Conservation (phyloP, 2,797 vertebrate species). For the Tiaroga cobitis region DNA sequence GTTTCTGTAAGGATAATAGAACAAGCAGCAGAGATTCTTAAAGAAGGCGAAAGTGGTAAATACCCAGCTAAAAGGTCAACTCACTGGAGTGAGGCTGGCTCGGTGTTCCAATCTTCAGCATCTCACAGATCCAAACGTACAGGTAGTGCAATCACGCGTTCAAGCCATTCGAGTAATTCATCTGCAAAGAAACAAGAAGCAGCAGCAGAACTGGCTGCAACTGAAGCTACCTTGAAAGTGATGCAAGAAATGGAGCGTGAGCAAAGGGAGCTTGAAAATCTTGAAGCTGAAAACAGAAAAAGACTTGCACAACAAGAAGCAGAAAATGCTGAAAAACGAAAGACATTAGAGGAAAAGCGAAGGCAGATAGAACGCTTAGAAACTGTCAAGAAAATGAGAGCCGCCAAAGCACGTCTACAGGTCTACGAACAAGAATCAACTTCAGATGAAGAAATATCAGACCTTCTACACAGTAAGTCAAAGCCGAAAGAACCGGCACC, state of each 20-base stretch:
- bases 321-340: constrained; percentile 19
- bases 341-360: neutral
- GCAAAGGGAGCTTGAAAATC: neutral
- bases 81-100: constrained; percentile 30
- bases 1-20: constrained; percentile 12
- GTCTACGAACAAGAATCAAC: constrained; percentile 52
- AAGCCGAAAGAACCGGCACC: neutral
- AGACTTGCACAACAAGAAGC: neutral
- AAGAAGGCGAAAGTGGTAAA: constrained; percentile 14
- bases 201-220: constrained; percentile 14
- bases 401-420: constrained; percentile 45
- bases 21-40: neutral
- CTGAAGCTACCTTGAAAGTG: neutral
- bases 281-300: neutral
- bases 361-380: constrained; percentile 4
- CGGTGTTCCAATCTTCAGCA: constrained; percentile 20
- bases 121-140: neutral
- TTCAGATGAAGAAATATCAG: constrained; percentile 54
- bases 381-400: constrained; percentile 44
- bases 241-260: neutral
- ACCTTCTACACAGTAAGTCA: constrained; percentile 16
- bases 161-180: constrained; percentile 6
- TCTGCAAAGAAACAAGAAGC: neutral
- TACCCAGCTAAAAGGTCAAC: neutral
- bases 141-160: neutral